phyloP scores from a whole-genome alignment of 2,888 invertebrate genomes.

The Lacanobia wlatinum region DNA sequence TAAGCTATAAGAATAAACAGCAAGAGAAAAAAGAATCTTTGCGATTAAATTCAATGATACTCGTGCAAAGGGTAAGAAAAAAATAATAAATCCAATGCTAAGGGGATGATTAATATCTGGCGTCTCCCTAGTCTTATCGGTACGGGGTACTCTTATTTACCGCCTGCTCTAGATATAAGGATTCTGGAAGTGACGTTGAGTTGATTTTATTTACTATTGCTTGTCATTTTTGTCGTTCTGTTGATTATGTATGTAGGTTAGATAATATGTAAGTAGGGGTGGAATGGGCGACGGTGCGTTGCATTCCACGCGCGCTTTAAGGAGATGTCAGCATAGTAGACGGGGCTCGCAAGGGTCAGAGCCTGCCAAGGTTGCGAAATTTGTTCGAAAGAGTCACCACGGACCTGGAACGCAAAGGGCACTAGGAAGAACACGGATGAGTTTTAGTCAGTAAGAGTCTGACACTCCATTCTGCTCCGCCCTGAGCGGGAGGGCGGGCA shows the following conservation, averaged over 20 bases:
- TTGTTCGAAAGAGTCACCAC: too few relatives aligned
- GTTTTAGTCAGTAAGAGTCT: too few relatives aligned
- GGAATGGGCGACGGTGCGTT: too few relatives aligned
- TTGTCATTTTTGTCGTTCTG: neutral
- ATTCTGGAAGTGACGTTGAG: slow-evolving; percentile 62
- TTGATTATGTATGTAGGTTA: neutral
- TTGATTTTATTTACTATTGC: slow-evolving; percentile 35
- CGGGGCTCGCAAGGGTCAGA: too few relatives aligned
- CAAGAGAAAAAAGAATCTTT: slow-evolving; percentile 31
- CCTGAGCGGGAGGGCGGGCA: too few relatives aligned
- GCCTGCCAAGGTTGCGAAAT: too few relatives aligned
- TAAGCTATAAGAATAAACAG: slow-evolving; percentile 27
- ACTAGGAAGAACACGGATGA: too few relatives aligned
- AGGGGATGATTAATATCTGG: slow-evolving; percentile 82
- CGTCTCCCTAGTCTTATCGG: slow-evolving; percentile 76
- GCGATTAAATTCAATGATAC: slow-evolving; percentile 78
- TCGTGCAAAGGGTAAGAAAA: slow-evolving; percentile 67
- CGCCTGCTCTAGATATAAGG: slow-evolving; percentile 57
- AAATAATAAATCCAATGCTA: slow-evolving; percentile 79
- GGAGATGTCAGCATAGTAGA: too few relatives aligned
- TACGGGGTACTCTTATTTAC: slow-evolving; percentile 71
- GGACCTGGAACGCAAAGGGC: too few relatives aligned
- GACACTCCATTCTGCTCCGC: too few relatives aligned
- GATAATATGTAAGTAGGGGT: too few relatives aligned
- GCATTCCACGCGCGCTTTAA: too few relatives aligned